Evolutionary conservation across 2,888 invertebrate genomes (phyloP), one percentile per base, ranked within the genome.

Genomic region (Cyclophora punctaria): DNA sequence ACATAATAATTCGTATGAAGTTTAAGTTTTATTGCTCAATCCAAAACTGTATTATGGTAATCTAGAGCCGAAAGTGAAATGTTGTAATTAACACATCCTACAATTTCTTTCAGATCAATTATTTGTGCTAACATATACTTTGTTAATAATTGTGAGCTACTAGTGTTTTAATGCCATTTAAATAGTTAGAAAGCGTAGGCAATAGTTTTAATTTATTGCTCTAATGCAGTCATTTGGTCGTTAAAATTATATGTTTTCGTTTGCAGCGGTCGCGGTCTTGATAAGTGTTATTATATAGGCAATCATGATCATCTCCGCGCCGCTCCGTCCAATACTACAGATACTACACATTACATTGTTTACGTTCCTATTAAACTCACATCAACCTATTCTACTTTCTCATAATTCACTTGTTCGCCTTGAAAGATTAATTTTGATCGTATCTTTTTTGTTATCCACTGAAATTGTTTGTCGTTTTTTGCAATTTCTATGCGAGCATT

Each of bases 11-110:
- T 48, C 50, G 55, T 60, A 53, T 48, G 57, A 49, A 53, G 47
- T 61, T 53, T 58, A 53, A 57, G 56, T 47, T 20, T 52, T 59
- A 62, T 68, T 67, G 62, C 61, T 57, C 55, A 65, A 69, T 63
- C 55, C 51, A 54, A 49, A 57, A 55, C 52, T 52, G 56, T 59
- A 61, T 20, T 61, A 58, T 60, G 47, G 69, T 67, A 59, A 52
- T 53, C 55, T 56, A 48, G 45, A 58, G 58, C 60, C 49, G 60
- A 67, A 67, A 66, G 64, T 66, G 62, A 60, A 66, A 63, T 66
- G 54, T 61, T 45, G 52, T 50, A 57, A 63, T 59, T 52, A 52
- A 60, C 60, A 63, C 60, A 64, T 64, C 63, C 56, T 50, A 51
- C 35, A 55, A 44, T 56, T 56, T 56, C 41, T 49, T 53, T 56